Evolutionary conservation across 2,113 vertebrate species (phyloP), one percentile per base, ranked within the genome.

Genomic region (Corythaeola cristata): DNA sequence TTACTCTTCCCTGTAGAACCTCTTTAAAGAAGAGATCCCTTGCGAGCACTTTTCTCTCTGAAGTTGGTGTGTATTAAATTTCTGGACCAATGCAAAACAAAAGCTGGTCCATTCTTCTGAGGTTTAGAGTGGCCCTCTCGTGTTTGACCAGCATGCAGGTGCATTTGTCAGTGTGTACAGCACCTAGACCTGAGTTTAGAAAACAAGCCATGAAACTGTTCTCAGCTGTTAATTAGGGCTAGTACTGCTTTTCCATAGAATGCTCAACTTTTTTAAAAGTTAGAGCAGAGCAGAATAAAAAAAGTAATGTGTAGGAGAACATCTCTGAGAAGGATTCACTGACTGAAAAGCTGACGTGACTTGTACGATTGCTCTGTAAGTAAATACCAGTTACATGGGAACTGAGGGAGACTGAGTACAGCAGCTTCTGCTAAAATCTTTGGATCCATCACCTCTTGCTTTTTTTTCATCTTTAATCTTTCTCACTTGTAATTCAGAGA

Each of bases 391-490:
- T 89, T 89, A 35, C 15, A 7, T 77, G 47, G 50, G 15, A 80
- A 50, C 73, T 84, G 69, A n/a, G 41, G 55, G 56, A 67, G 59
- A 39, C 10, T 0, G 13, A 44, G 37, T 22, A 9, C 45, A 78
- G 73, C 80, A 81, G 56, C 64, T 62, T 55, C 41, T 84, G 59
- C 80, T 81, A n/a, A 84, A 68, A 53, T 52, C 60, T 71, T 45
- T 16, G 0, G 0, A 35, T 62, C 56, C 32, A 10, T 60, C 52
- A 23, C 49, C 50, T 72, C 62, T 71, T 85, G 71, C 71, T 79
- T 92, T 79, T 88, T 80, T 91, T 71, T 69, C 15, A 41, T 72
- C 66, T 77, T 55, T 44, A 55, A 19, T 85, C 84, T 64, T 69
- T 11, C 79, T 85, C 39, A 6, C 37, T 75, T 17, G 66, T 41